phyloP scores from a whole-genome alignment of 2,797 vertebrate species.

The Chlorospingus semifuscus region DNA sequence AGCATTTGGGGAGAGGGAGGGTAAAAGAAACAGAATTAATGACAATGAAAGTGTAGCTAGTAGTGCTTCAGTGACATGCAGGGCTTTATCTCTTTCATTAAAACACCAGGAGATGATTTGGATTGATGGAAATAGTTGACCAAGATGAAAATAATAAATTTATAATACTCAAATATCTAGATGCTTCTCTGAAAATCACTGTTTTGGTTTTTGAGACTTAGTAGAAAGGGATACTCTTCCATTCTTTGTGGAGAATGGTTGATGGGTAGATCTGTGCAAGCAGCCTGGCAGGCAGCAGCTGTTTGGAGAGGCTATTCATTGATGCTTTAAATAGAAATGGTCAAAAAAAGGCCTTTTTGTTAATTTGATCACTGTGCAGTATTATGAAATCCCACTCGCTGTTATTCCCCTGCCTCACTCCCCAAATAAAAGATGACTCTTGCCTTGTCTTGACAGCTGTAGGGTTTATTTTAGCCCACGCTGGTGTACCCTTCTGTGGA shows the following conservation, averaged over 20 bases:
- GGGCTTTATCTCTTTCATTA: background rate
- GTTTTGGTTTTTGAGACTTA: background rate
- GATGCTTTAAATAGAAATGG: constrained; percentile 5
- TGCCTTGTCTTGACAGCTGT: constrained; percentile 10
- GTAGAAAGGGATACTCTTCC: background rate
- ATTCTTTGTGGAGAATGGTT: background rate
- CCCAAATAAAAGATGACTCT: constrained; percentile 13
- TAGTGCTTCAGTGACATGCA: background rate
- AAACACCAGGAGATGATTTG: background rate
- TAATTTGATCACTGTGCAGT: background rate
- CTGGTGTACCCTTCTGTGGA: background rate
- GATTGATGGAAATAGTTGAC: background rate
- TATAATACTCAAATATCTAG: background rate
- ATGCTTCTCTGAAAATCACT: background rate
- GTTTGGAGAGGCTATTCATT: background rate
- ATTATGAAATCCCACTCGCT: background rate
- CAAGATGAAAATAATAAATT: background rate
- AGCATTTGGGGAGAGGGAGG: background rate
- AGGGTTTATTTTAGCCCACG: background rate
- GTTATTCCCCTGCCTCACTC: background rate
- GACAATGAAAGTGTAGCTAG: background rate
- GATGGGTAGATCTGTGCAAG: background rate
- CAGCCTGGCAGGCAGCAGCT: background rate
- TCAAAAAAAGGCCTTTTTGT: background rate
- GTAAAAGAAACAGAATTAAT: background rate